Evolutionary conservation across 2,888 invertebrate genomes (phyloP).

Genomic region (Scaptomyza caliginosa): DNA sequence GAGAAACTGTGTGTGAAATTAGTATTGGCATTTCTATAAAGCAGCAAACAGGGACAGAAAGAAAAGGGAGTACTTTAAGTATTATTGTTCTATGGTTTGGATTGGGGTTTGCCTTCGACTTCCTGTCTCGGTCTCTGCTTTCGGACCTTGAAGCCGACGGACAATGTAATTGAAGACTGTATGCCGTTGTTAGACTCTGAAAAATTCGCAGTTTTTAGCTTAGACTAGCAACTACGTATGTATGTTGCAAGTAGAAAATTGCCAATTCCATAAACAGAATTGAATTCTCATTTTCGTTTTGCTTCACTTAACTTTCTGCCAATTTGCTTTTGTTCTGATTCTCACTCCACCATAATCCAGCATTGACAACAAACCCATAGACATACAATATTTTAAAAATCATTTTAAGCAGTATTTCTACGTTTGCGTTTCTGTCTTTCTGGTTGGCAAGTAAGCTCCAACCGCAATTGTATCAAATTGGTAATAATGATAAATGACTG

Average conservation of each 20-base stretch:
- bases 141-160: conserved; percentile 16
- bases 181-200: conserved; percentile 6
- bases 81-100: conserved; percentile 63
- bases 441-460: conserved; percentile 1
- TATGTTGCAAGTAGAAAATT: conserved; percentile 56
- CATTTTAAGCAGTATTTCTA: not conserved
- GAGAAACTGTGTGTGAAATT: conserved; percentile 35
- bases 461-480: conserved; percentile 46
- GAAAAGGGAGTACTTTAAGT: conserved; percentile 21
- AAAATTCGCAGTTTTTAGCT: conserved; percentile 8
- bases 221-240: conserved; percentile 9
- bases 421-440: not conserved
- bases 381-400: conserved; percentile 1
- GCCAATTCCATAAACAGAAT: conserved; percentile 59
- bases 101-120: conserved; percentile 25
- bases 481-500: conserved; percentile 61
- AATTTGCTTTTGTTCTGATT: conserved; percentile 24
- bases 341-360: not conserved
- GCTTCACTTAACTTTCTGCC: conserved; percentile 47
- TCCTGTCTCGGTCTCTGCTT: conserved; percentile 15
- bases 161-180: conserved; percentile 39
- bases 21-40: conserved; percentile 18
- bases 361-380: not conserved
- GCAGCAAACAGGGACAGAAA: conserved; percentile 1
- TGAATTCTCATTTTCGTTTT: conserved; percentile 32